These are phyloP conservation scores for Phocoena sinus DNA, from an alignment of 2,113 vertebrate species.

Conservation along the genomic window DNA sequence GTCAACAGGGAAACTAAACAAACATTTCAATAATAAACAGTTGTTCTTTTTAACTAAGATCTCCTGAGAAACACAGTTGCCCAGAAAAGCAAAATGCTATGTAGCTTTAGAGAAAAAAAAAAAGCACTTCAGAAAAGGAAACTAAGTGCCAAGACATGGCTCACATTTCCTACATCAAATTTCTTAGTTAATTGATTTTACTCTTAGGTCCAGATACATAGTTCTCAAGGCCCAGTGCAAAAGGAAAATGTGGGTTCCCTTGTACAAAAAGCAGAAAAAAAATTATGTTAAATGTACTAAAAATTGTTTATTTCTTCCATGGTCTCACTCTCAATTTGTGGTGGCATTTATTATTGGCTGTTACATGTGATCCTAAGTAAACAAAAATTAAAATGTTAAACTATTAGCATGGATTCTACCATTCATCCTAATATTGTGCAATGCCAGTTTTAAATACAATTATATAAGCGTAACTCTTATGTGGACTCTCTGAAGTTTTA, in stretches of 20 bases:
- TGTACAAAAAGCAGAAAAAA: not conserved
- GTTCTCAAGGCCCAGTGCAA: not conserved
- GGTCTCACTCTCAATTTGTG: not conserved
- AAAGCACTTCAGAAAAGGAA: not conserved
- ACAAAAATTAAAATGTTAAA: not conserved
- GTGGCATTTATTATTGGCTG: not conserved
- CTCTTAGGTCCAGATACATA: not conserved
- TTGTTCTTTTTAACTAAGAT: not conserved
- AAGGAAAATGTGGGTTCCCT: not conserved
- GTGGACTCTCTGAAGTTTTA: not conserved
- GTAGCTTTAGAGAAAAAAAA: not conserved
- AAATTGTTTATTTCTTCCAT: not conserved
- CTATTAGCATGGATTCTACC: not conserved
- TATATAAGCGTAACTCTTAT: not conserved
- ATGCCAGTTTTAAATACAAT: not conserved
- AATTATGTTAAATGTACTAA: not conserved
- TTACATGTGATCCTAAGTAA: not conserved
- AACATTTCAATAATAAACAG: slow-evolving; percentile 37
- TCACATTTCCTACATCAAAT: not conserved
- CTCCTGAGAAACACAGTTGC: not conserved
- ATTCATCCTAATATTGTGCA: not conserved
- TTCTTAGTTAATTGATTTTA: not conserved
- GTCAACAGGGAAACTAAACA: not conserved
- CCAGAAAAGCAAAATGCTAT: not conserved
- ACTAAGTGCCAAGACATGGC: not conserved